Evolutionary conservation across 2,888 invertebrate species (phyloP).

Genomic region (Pomacea canaliculata): DNA sequence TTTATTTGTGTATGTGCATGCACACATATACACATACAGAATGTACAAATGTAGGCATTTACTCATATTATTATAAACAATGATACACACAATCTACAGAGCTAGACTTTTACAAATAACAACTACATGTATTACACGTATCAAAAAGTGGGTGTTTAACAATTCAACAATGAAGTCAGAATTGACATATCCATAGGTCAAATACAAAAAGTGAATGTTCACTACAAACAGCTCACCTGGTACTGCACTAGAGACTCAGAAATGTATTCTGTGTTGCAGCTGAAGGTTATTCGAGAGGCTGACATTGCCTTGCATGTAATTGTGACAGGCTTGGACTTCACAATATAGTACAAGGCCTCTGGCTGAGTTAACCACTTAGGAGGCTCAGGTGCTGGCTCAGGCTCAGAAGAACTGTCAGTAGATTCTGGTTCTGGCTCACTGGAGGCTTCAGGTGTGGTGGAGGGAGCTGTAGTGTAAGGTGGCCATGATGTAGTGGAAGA

Average conservation of each 20-base stretch:
- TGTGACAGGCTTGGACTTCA: slow-evolving; percentile 23
- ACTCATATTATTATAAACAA: too few relatives aligned
- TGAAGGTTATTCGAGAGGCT: slow-evolving; percentile 30
- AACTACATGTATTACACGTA: too few relatives aligned
- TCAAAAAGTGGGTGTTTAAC: too few relatives aligned
- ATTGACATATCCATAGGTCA: too few relatives aligned
- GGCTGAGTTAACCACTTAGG: slow-evolving; percentile 27
- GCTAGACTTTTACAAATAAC: too few relatives aligned
- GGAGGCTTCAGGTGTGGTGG: neutral
- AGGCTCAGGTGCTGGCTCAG: slow-evolving; percentile 12
- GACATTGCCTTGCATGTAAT: slow-evolving; percentile 26
- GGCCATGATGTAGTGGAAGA: neutral
- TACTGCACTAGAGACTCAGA: slow-evolving; percentile 16
- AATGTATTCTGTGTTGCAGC: slow-evolving; percentile 18
- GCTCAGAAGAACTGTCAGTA: neutral
- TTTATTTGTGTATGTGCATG: too few relatives aligned
- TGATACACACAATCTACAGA: too few relatives aligned
- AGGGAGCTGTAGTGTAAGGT: neutral
- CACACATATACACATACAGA: too few relatives aligned
- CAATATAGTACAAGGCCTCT: slow-evolving; percentile 26
- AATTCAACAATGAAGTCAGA: too few relatives aligned
- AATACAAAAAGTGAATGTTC: too few relatives aligned
- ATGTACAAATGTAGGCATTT: too few relatives aligned
- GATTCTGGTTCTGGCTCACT: neutral
- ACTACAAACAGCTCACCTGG: neutral